Percentiles rank a stretch among this genome's conserved stretches.
phyloP scores from a whole-genome alignment of 2,113 vertebrate genomes.

The Strix aluco region DNA sequence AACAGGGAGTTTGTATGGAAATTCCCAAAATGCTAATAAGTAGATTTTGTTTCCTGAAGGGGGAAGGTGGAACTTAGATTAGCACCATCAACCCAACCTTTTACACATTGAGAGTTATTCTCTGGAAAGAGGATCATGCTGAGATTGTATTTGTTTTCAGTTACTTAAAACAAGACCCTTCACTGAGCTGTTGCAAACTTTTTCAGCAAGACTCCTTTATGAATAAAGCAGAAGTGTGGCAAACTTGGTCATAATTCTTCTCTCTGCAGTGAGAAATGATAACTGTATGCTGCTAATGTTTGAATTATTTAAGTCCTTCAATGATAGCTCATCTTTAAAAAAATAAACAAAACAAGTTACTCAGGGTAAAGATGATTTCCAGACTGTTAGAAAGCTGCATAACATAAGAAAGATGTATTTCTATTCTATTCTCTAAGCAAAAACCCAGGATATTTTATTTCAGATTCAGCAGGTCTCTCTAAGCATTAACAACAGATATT shows the following conservation, averaged over 20 bases:
- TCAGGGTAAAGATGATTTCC: background rate
- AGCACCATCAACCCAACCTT: background rate
- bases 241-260: background rate
- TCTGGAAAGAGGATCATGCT: background rate
- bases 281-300: background rate
- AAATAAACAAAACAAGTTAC: background rate
- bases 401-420: background rate
- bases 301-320: background rate
- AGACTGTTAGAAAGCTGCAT: background rate
- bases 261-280: background rate
- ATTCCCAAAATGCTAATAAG: background rate
- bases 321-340: background rate
- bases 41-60: background rate
- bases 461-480: background rate
- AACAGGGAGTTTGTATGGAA: background rate
- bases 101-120: background rate
- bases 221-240: background rate
- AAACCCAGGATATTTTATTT: background rate
- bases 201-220: background rate
- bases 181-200: background rate
- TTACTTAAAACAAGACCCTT: background rate
- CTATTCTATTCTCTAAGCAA: background rate
- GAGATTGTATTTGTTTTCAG: background rate
- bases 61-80: background rate
- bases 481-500: background rate